Percentiles rank a stretch among this genome's conserved stretches.
Evolutionary conservation across 2,113 vertebrate species (phyloP).

Genomic region (Hemiscyllium ocellatum): DNA sequence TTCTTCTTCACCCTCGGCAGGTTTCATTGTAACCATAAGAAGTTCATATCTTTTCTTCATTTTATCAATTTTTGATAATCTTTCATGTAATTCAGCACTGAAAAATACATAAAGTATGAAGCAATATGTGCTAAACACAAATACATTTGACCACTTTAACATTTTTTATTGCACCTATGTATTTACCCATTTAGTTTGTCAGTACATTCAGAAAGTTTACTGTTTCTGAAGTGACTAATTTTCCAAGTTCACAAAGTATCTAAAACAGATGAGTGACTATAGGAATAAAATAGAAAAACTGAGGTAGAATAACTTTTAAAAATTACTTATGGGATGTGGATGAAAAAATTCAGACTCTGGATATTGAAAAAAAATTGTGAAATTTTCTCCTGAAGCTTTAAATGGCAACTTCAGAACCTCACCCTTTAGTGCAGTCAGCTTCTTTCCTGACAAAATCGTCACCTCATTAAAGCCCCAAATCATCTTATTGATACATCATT

Average conservation of each 20-base stretch:
- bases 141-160: background rate
- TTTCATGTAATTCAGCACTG: slow-evolving; percentile 74
- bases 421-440: too few relatives aligned
- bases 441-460: too few relatives aligned
- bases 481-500: too few relatives aligned
- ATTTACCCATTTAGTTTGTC: background rate
- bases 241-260: background rate
- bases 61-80: slow-evolving; percentile 72
- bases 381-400: too few relatives aligned
- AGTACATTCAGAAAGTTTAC: background rate
- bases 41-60: slow-evolving; percentile 78
- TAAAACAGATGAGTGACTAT: background rate
- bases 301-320: background rate
- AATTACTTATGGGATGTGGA: too few relatives aligned
- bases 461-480: too few relatives aligned
- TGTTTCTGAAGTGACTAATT: background rate
- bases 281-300: background rate
- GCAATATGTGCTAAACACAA: background rate
- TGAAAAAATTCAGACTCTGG: too few relatives aligned
- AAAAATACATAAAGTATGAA: slow-evolving; percentile 23
- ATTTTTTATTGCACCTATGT: background rate
- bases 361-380: too few relatives aligned
- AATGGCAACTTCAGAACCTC: too few relatives aligned
- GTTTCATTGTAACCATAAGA: slow-evolving; percentile 63
- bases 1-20: slow-evolving; percentile 77